Evolutionary conservation across 2,888 invertebrate genomes (phyloP).

Genomic region (Timandra comae): DNA sequence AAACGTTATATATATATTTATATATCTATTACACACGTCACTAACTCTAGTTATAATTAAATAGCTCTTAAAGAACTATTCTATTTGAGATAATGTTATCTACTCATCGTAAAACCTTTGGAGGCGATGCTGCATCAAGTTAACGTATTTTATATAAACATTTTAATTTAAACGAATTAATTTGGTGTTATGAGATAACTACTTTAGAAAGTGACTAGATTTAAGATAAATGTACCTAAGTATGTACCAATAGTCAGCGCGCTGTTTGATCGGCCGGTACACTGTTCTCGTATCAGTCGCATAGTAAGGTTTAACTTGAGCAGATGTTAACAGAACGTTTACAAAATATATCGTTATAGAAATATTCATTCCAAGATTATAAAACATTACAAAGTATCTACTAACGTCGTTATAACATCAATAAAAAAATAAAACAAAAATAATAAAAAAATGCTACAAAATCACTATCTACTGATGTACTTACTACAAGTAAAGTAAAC

Average conservation of each 20-base stretch:
- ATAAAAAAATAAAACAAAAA: constrained; percentile 44
- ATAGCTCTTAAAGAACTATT: constrained; percentile 20
- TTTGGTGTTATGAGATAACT: constrained; percentile 26
- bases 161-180: constrained; percentile 12
- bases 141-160: no score
- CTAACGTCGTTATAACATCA: constrained; percentile 36
- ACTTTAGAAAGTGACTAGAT: constrained; percentile 45
- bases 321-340: constrained; percentile 72
- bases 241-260: constrained; percentile 3
- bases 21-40: constrained; percentile 20
- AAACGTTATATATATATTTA: constrained; percentile 12
- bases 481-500: constrained; percentile 31
- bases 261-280: constrained; percentile 6
- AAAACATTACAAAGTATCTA: constrained; percentile 64
- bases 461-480: constrained; percentile 28
- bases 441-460: constrained; percentile 38
- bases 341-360: constrained; percentile 65
- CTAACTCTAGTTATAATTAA: constrained; percentile 18
- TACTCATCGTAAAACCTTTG: constrained; percentile 28
- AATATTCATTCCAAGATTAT: constrained; percentile 48
- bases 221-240: constrained; percentile 10
- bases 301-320: constrained; percentile 70
- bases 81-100: constrained; percentile 19
- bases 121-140: constrained; percentile 12
- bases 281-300: constrained; percentile 44